Conservation (phyloP, 1,140 invertebrate genomes). For the Brachionus calyciflorus region DNA sequence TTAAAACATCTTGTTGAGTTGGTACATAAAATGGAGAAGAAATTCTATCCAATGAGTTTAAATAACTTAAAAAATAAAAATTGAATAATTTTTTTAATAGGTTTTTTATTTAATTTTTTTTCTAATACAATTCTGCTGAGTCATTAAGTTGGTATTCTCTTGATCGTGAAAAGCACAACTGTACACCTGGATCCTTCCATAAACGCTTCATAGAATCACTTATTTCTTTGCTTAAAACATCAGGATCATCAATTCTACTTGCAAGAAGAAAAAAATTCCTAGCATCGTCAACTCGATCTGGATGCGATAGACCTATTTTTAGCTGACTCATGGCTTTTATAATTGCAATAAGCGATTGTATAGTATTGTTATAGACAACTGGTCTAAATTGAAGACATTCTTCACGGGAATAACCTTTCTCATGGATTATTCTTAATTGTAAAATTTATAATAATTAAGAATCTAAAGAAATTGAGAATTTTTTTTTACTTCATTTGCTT, state of each 20-base stretch:
- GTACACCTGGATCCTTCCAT: slow-evolving; percentile 92
- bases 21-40: slow-evolving; percentile 41
- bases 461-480: slow-evolving; percentile 72
- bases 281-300: slow-evolving; percentile 69
- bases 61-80: slow-evolving; percentile 94
- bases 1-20: slow-evolving; percentile 62
- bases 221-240: slow-evolving; percentile 64
- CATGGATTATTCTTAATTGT: slow-evolving; percentile 75
- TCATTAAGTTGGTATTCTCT: slow-evolving; percentile 99
- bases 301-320: slow-evolving; percentile 82
- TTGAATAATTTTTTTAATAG: slow-evolving; percentile 61
- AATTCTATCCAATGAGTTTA: slow-evolving; percentile 55
- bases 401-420: slow-evolving; percentile 84
- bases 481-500: slow-evolving; percentile 94
- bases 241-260: neutral
- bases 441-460: slow-evolving; percentile 74
- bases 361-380: slow-evolving; percentile 82
- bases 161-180: slow-evolving; percentile 87
- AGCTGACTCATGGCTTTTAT: slow-evolving; percentile 88
- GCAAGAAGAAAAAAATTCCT: slow-evolving; percentile 58
- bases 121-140: slow-evolving; percentile 99
- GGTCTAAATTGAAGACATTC: slow-evolving; percentile 88
- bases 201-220: slow-evolving; percentile 72
- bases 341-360: slow-evolving; percentile 84
- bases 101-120: slow-evolving; percentile 69